phyloP scores from a whole-genome alignment of 1,140 invertebrate species.

The Cydia splendana region DNA sequence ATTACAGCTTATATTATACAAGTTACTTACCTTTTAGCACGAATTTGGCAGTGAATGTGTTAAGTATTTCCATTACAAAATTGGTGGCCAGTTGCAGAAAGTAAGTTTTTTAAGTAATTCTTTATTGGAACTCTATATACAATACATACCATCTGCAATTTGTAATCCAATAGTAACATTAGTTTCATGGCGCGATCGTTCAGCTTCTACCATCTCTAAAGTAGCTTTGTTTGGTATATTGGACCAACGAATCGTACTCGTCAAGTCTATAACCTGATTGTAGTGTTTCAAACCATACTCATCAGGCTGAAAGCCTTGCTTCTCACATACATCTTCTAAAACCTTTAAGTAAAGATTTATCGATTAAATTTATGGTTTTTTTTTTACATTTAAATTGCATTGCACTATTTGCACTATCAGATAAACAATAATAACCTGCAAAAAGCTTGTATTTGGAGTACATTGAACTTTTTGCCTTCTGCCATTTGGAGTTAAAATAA shows the following conservation, averaged over 20 bases:
- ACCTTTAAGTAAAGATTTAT: slow-evolving; percentile 80
- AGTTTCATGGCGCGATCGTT: slow-evolving; percentile 80
- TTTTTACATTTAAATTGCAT: slow-evolving; percentile 36
- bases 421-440: slow-evolving; percentile 80
- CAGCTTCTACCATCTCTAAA: slow-evolving; percentile 86
- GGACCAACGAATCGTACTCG: slow-evolving; percentile 86
- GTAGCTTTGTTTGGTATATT: slow-evolving; percentile 91
- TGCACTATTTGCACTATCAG: slow-evolving; percentile 20
- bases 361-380: neutral
- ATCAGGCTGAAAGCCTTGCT: slow-evolving; percentile 85
- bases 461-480: slow-evolving; percentile 85
- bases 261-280: slow-evolving; percentile 86
- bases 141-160: slow-evolving; percentile 84
- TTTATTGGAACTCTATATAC: slow-evolving; percentile 57
- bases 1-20: neutral
- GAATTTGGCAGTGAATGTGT: no score
- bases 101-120: slow-evolving; percentile 20
- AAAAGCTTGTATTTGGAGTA: slow-evolving; percentile 84
- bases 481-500: slow-evolving; percentile 85
- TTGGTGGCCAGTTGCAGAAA: slow-evolving; percentile 23
- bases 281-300: slow-evolving; percentile 90
- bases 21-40: neutral
- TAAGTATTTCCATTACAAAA: neutral
- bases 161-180: slow-evolving; percentile 87
- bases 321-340: slow-evolving; percentile 89